Base-by-base conservation (phyloP, 64 coral and sea anemone species). In the Porites lutea region DNA sequence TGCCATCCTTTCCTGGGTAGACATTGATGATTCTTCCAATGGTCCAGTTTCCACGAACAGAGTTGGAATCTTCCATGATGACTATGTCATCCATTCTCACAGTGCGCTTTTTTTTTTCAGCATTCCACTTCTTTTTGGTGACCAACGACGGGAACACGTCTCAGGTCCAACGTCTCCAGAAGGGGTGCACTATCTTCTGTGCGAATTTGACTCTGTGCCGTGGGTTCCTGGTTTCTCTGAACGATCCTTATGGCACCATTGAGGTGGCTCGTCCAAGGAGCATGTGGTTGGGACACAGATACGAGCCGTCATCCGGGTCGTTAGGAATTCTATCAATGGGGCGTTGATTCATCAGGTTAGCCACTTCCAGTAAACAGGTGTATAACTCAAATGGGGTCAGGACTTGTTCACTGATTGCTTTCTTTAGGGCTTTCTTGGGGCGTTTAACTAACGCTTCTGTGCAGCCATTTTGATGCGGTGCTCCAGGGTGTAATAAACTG, bases 381-480 rank as follows among this genome's bases (percentile, higher is more conserved):
- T 89, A 89, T 89, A 89, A 13, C 55, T 89, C 72, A 57, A 89
- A 76, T 67, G 58, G 58, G 46, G 3, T 48, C 54, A 52, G 27
- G 46, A 13, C 74, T 89, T 37, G 27, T 37, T 37, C 27, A 37
- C 27, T 1, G 27, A 37, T 37, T 37, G 27, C 27, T 37, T 0
- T 94, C 87, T 94, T 94, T 10, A 90, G 57, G 13, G 93, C 78
- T 69, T 14, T 94, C 78, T 89, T 94, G 15, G 52, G 13, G 22
- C 50, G 74, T 27, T 94, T 94, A 44, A 94, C 79, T 50, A 94
- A 65, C 5, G 78, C 45, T 60, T 94, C 93, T 14, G 92, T 69
- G 23, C 93, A 94, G 61, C 92, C 92, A 50, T 88, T 93, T 46
- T 88, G 86, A 47, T 93, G 92, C 6, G 92, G 92, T 16, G 92